Conservation (phyloP, 2,113 vertebrate species). For the Apodemus sylvaticus region DNA sequence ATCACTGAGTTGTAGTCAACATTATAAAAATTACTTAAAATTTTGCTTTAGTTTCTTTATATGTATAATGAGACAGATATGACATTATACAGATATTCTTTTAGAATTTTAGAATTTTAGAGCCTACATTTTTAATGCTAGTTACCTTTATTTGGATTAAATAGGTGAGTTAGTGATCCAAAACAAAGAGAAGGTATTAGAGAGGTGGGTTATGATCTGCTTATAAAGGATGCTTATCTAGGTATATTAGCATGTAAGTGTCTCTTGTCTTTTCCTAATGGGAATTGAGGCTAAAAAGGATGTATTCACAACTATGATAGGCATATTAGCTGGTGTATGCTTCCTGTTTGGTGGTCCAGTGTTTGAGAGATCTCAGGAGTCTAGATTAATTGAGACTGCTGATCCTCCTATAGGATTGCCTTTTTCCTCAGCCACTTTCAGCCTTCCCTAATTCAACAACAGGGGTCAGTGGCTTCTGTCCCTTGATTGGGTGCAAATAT, state of each 20-base stretch:
- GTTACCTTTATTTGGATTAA: neutral
- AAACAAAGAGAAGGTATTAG: neutral
- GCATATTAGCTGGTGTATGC: too few species aligned
- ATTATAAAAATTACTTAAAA: neutral
- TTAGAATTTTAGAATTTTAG: too few species aligned
- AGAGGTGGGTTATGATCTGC: neutral
- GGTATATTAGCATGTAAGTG: neutral
- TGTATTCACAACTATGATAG: neutral
- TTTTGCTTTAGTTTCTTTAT: neutral
- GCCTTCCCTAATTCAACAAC: too few species aligned
- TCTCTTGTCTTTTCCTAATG: neutral
- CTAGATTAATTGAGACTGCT: too few species aligned
- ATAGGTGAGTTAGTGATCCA: neutral
- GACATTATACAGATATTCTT: neutral
- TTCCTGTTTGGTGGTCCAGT: too few species aligned
- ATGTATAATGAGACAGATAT: neutral
- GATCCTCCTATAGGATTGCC: too few species aligned
- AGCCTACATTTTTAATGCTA: neutral
- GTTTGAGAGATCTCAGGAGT: too few species aligned
- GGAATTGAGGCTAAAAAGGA: neutral
- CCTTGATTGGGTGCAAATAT: too few species aligned
- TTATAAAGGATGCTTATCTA: neutral
- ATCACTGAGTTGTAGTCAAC: neutral
- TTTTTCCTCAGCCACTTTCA: too few species aligned
- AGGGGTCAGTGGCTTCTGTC: too few species aligned